These are phyloP conservation scores for Xiphorhynchus erythropygius DNA, from an alignment of 2,797 vertebrate genomes.

Conservation along the genomic window DNA sequence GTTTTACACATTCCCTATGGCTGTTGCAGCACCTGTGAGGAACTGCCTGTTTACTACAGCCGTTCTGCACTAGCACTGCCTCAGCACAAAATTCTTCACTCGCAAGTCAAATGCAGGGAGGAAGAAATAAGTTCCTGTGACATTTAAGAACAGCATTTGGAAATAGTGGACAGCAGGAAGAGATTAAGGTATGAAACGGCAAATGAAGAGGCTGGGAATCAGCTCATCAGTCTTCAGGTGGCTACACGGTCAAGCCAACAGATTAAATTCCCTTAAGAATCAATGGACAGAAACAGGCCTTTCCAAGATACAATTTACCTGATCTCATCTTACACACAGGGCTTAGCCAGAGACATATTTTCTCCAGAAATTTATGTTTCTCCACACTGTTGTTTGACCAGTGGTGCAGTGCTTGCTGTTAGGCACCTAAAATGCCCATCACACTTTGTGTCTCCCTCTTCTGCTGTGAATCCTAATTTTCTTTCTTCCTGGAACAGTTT, in stretches of 20 bases:
- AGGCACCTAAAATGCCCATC: not conserved
- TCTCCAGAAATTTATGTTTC: accelerated
- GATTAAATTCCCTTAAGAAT: not conserved
- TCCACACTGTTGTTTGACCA: no score
- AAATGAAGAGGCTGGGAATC: not conserved
- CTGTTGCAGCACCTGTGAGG: not conserved
- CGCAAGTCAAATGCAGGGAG: not conserved
- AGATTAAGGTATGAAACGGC: not conserved
- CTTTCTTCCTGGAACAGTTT: not conserved
- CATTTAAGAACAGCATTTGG: accelerated
- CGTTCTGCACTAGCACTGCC: not conserved
- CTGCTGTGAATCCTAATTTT: not conserved
- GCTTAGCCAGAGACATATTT: not conserved
- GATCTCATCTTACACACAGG: not conserved
- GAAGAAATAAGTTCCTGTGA: not conserved
- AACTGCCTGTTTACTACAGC: not conserved
- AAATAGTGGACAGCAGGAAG: not conserved
- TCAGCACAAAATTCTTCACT: not conserved
- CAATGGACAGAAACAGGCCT: accelerated
- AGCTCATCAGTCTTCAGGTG: not conserved
- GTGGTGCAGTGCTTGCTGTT: accelerated
- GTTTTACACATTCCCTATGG: not conserved
- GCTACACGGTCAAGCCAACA: not conserved
- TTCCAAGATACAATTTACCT: accelerated
- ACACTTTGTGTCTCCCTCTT: not conserved